These are phyloP conservation scores for Plagodis pulveraria DNA, from an alignment of 2,888 invertebrate species.

Conservation along the genomic window DNA sequence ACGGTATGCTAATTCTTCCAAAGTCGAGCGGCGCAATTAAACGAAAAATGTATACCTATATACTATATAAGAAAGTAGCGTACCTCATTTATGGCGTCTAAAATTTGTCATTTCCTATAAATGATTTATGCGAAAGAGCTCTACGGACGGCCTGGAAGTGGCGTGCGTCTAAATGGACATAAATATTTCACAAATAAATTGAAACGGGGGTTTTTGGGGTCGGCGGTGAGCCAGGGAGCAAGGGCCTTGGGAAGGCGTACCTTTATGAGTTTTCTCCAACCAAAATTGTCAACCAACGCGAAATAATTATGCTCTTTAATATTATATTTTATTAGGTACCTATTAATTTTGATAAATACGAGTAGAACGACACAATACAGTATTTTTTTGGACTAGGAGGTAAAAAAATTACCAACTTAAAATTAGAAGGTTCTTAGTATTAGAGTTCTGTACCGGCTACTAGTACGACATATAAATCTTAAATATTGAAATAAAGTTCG, in stretches of 20 bases:
- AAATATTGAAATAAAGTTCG: too few relatives aligned
- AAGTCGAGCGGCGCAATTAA: slow-evolving; percentile 23
- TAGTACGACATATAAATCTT: too few relatives aligned
- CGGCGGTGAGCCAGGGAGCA: slow-evolving; percentile 17
- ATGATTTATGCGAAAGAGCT: slow-evolving; percentile 47
- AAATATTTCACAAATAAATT: slow-evolving; percentile 60
- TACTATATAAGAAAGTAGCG: slow-evolving; percentile 29
- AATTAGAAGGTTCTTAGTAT: too few relatives aligned
- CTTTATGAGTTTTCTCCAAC: slow-evolving; percentile 24
- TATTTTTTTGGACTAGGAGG: too few relatives aligned
- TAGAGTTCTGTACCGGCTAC: too few relatives aligned
- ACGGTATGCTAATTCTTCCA: slow-evolving; percentile 22
- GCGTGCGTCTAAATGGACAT: slow-evolving; percentile 53
- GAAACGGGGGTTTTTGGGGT: slow-evolving; percentile 40
- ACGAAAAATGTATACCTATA: slow-evolving; percentile 19
- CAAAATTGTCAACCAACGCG: slow-evolving; percentile 20
- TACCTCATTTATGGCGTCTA: slow-evolving; percentile 37
- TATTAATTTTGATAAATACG: too few relatives aligned
- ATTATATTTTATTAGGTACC: slow-evolving; percentile 1
- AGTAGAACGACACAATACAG: too few relatives aligned
- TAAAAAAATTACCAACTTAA: too few relatives aligned
- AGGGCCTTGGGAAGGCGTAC: slow-evolving; percentile 2
- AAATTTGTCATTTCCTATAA: slow-evolving; percentile 49
- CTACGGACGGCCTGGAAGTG: slow-evolving; percentile 43
- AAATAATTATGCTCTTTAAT: slow-evolving; percentile 11